Evolutionary conservation across 2,113 vertebrate species (phyloP).

Genomic region (Pseudorhombus dupliciocellatus): DNA sequence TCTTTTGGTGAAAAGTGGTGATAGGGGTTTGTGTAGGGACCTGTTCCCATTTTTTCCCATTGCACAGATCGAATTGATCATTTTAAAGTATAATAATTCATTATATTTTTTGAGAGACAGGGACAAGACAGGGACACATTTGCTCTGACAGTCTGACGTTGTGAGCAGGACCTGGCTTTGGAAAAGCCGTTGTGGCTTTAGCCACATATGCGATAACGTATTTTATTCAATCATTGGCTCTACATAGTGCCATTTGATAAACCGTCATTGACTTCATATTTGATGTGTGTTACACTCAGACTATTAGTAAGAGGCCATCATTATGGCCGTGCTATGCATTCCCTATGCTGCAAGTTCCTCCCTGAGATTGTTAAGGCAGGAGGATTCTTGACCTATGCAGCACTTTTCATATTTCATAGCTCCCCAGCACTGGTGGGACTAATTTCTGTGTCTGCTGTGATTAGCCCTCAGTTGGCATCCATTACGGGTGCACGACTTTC

Average conservation of each 20-base stretch:
- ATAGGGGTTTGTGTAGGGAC: conserved; percentile 27
- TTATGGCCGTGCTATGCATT: background rate
- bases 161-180: too few species aligned
- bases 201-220: too few species aligned
- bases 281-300: background rate
- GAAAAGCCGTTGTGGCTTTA: too few species aligned
- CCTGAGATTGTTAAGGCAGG: conserved; percentile 21
- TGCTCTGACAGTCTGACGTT: too few species aligned
- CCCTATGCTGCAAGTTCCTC: background rate
- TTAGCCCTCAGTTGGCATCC: conserved; percentile 56
- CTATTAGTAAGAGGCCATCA: background rate
- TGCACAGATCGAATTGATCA: conserved; percentile 2
- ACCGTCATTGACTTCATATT: conserved; percentile 8
- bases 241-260: background rate
- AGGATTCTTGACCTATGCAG: conserved; percentile 18
- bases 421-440: conserved; percentile 51
- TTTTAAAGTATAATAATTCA: conserved; percentile 4
- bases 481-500: conserved; percentile 54
- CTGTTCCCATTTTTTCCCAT: conserved; percentile 13
- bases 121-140: background rate
- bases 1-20: conserved; percentile 40
- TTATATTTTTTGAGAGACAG: background rate
- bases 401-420: conserved; percentile 47
- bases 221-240: conserved; percentile 5
- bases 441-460: conserved; percentile 54